Evolutionary conservation across 2,113 vertebrate species (phyloP).

Genomic region (Bufo gargarizans): DNA sequence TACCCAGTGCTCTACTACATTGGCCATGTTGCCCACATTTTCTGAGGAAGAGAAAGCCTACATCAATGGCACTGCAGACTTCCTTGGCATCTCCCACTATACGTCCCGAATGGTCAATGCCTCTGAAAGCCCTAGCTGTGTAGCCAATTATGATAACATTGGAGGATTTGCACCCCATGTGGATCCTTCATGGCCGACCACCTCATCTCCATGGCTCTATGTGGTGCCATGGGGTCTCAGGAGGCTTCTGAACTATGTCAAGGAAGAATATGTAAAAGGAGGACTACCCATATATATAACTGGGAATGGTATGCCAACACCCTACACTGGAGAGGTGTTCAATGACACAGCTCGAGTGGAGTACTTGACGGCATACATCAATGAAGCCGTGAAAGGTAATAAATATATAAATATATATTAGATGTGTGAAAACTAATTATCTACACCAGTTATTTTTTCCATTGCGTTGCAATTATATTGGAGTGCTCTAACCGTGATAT

Average conservation of each 20-base stretch:
- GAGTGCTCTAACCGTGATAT: neutral
- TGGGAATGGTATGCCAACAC: slow-evolving; percentile 83
- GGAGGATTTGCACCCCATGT: slow-evolving; percentile 79
- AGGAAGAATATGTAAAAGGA: slow-evolving; percentile 75
- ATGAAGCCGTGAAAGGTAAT: slow-evolving; percentile 90
- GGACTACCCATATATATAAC: slow-evolving; percentile 85
- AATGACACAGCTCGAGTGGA: slow-evolving; percentile 77
- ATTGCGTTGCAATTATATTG: neutral
- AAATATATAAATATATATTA: neutral
- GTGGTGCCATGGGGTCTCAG: slow-evolving; percentile 89
- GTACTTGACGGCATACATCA: slow-evolving; percentile 81
- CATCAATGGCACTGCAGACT: slow-evolving; percentile 87
- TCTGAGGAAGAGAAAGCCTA: slow-evolving; percentile 77
- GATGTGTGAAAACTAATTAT: neutral
- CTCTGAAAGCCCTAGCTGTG: slow-evolving; percentile 66
- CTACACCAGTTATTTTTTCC: neutral
- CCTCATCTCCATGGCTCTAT: slow-evolving; percentile 81
- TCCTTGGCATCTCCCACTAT: slow-evolving; percentile 91
- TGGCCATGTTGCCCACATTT: slow-evolving; percentile 82
- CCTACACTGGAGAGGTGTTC: slow-evolving; percentile 64
- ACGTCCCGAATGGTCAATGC: slow-evolving; percentile 80
- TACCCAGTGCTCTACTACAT: slow-evolving; percentile 67
- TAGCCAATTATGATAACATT: slow-evolving; percentile 72
- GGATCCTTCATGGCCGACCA: slow-evolving; percentile 80
- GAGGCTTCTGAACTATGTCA: slow-evolving; percentile 82